Conservation (phyloP, 1,140 invertebrate genomes). For the Phymorhynchus buccinoides region DNA sequence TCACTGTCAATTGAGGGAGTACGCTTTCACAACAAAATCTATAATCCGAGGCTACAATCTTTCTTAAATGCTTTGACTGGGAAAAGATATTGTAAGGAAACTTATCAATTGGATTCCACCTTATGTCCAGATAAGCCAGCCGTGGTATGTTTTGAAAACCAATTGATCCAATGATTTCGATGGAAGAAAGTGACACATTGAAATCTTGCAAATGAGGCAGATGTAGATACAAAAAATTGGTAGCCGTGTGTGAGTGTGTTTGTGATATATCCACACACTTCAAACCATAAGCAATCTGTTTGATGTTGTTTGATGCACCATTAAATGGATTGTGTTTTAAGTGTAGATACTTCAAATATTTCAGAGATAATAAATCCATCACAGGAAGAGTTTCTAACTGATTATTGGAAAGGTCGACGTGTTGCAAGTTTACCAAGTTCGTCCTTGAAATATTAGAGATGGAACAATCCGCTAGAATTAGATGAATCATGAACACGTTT, state of each 20-base stretch:
- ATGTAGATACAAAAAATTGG: neutral
- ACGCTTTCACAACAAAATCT: constrained; percentile 33
- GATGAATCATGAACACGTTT: constrained; percentile 21
- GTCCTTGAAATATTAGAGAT: neutral
- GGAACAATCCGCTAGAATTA: constrained; percentile 11
- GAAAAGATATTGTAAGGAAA: neutral
- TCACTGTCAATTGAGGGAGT: constrained; percentile 11
- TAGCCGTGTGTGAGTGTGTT: neutral
- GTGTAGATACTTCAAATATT: neutral
- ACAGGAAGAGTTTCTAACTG: neutral
- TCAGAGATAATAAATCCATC: neutral
- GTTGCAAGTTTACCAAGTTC: neutral
- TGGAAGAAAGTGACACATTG: neutral
- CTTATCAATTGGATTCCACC: neutral
- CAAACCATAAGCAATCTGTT: neutral
- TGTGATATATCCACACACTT: neutral
- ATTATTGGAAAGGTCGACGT: neutral
- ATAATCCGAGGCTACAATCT: constrained; percentile 44
- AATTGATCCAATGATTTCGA: neutral
- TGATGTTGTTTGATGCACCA: neutral
- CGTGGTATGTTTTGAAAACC: neutral
- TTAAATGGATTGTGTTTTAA: neutral
- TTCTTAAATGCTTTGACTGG: neutral
- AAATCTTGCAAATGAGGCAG: neutral
- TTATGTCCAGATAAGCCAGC: neutral